Percentiles rank a stretch among this genome's conserved stretches.
phyloP scores from a whole-genome alignment of 2,113 vertebrate species.

The Machaerirhynchus nigripectus region DNA sequence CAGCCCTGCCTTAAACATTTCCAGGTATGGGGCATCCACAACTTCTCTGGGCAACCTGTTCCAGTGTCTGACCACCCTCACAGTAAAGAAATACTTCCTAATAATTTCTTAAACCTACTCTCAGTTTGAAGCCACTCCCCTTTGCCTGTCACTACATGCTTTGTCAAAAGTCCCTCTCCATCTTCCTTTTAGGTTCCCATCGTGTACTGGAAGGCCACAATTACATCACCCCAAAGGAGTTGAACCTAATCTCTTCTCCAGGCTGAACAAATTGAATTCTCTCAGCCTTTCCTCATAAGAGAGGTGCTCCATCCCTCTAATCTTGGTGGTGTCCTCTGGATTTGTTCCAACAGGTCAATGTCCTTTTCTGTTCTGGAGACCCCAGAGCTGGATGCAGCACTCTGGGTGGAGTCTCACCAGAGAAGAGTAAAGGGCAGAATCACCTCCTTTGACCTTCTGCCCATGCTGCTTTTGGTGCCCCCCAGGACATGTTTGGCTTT shows the following conservation, averaged over 20 bases:
- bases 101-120: neutral
- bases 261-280: neutral
- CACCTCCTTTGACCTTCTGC: neutral
- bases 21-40: no score
- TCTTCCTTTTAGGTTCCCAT: neutral
- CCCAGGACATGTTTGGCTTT: neutral
- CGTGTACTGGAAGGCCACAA: neutral
- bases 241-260: neutral
- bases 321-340: neutral
- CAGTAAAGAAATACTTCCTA: neutral
- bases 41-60: neutral
- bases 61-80: neutral
- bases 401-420: neutral
- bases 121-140: neutral
- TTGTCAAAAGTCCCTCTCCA: neutral
- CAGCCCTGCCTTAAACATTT: neutral
- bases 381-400: neutral
- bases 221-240: neutral
- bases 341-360: neutral
- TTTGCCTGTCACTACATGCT: neutral
- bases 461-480: rapidly evolving
- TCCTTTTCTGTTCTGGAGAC: neutral
- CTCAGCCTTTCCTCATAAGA: neutral
- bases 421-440: neutral
- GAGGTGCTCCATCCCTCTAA: neutral